Conservation (phyloP, 2,888 invertebrate genomes). For the Rotaria socialis region DNA sequence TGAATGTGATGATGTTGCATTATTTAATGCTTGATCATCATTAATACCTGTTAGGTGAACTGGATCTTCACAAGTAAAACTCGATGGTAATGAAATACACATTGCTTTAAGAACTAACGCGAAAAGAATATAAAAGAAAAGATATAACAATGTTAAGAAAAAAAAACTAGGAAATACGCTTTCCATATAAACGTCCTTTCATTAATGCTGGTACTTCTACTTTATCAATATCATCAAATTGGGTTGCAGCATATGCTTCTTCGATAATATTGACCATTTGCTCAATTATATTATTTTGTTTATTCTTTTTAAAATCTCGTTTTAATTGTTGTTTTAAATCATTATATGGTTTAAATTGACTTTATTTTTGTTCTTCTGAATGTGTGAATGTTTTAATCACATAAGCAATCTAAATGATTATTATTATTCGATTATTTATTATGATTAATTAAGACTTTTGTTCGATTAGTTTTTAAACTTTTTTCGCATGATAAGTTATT, state of each 20-base stretch:
- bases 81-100: not conserved
- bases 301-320: not conserved
- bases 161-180: not conserved
- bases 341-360: not conserved
- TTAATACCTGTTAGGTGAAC: not conserved
- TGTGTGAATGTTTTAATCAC: not conserved
- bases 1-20: not conserved
- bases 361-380: not conserved
- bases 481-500: not conserved
- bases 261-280: constrained; percentile 17
- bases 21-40: constrained; percentile 12
- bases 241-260: not conserved
- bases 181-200: not conserved
- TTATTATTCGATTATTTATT: no score
- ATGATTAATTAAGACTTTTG: no score
- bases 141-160: not conserved
- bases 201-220: constrained; percentile 8
- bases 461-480: not conserved
- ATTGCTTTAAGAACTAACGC: constrained; percentile 1
- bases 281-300: not conserved
- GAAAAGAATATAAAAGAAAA: not conserved
- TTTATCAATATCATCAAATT: constrained; percentile 28
- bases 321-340: constrained; percentile 8
- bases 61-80: no score
- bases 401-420: not conserved